A percentile compares a stretch with the other conserved stretches of the same genome.
These are phyloP conservation scores for Antennarius maculatus DNA, from an alignment of 2,797 vertebrate species.

Conservation along the genomic window DNA sequence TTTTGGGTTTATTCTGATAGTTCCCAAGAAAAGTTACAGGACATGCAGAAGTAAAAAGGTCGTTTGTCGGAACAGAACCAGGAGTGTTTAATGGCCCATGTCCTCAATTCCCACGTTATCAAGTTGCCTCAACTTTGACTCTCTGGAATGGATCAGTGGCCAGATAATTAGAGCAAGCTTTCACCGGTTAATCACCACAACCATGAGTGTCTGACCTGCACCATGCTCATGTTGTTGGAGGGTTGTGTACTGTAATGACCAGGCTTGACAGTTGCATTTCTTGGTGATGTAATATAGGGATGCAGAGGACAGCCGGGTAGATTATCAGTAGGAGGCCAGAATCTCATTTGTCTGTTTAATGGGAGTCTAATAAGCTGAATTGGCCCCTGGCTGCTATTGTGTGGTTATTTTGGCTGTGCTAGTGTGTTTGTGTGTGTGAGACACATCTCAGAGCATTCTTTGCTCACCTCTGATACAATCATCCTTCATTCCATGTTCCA, in stretches of 20 bases:
- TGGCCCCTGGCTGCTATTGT: slow-evolving; percentile 64
- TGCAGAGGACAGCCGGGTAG: slow-evolving; percentile 57
- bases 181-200: slow-evolving; percentile 21
- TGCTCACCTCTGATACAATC: slow-evolving; percentile 36
- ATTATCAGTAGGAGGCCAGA: slow-evolving; percentile 69
- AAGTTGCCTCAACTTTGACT: not conserved
- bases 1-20: too few species aligned
- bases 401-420: slow-evolving; percentile 56
- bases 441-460: slow-evolving; percentile 18
- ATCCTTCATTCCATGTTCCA: slow-evolving; percentile 9
- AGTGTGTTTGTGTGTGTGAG: slow-evolving; percentile 6
- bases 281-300: slow-evolving; percentile 66
- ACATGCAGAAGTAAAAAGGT: slow-evolving; percentile 3
- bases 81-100: not conserved
- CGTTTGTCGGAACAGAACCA: slow-evolving; percentile 4
- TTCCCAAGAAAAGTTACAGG: too few species aligned
- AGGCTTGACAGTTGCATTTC: slow-evolving; percentile 54
- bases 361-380: slow-evolving; percentile 75
- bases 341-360: slow-evolving; percentile 79
- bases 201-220: slow-evolving; percentile 22
- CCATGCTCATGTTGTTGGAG: slow-evolving; percentile 23
- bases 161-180: slow-evolving; percentile 8
- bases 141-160: not conserved
- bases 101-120: not conserved
- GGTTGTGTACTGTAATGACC: slow-evolving; percentile 37